phyloP scores from a whole-genome alignment of 2,888 invertebrate species.

The Siphonodentalium dalli region DNA sequence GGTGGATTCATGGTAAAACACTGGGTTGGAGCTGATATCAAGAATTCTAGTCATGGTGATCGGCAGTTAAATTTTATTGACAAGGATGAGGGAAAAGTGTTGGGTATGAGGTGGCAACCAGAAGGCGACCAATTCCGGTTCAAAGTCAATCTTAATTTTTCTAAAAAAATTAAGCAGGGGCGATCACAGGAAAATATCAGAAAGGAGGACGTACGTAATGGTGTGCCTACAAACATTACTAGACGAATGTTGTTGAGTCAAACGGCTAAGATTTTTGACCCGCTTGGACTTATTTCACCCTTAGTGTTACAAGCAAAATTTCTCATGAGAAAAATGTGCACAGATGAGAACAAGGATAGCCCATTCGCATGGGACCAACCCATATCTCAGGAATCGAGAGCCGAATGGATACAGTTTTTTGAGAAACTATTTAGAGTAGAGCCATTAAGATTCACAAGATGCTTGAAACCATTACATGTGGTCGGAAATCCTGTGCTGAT shows the following conservation, averaged over 20 bases:
- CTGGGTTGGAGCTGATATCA: not conserved
- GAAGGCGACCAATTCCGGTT: slow-evolving; percentile 1
- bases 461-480: not conserved
- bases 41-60: no score
- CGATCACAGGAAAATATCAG: not conserved
- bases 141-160: slow-evolving; percentile 3
- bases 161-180: not conserved
- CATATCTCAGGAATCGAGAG: not conserved
- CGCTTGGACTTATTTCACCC: not conserved
- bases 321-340: slow-evolving; percentile 1
- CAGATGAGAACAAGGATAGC: not conserved
- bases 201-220: not conserved
- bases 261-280: slow-evolving; percentile 1
- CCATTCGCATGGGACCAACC: slow-evolving; percentile 9
- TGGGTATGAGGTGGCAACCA: slow-evolving; percentile 1
- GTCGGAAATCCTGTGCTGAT: not conserved
- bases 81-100: not conserved
- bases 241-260: slow-evolving; percentile 4
- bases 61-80: not conserved
- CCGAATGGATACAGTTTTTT: slow-evolving; percentile 4
- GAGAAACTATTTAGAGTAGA: not conserved
- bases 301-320: not conserved
- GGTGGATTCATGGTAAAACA: slow-evolving; percentile 1
- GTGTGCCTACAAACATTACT: not conserved
- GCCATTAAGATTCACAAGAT: not conserved